A percentile compares a stretch with the other conserved stretches of the same genome.
Conservation (phyloP, 2,797 vertebrate species). For the Galago senegalensis region DNA sequence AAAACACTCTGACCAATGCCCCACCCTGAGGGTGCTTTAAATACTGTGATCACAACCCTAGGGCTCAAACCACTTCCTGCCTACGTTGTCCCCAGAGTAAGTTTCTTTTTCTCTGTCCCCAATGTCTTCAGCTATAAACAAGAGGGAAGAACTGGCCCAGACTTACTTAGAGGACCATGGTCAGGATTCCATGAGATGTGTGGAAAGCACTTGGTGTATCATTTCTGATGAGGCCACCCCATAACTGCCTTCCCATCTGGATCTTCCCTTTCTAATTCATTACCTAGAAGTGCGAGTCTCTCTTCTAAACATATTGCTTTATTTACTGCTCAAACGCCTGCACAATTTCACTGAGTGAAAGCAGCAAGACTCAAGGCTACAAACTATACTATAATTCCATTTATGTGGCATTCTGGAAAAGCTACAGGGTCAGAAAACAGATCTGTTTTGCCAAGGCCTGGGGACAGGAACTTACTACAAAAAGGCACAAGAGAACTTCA, state of each 20-base stretch:
- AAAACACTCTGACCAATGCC: rapidly evolving
- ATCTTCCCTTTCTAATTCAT: neutral
- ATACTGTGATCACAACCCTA: rapidly evolving
- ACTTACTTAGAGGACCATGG: too few relatives aligned
- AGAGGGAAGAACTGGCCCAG: too few relatives aligned
- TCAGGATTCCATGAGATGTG: rapidly evolving
- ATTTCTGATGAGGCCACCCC: neutral
- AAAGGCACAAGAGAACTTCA: neutral
- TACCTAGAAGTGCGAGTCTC: neutral
- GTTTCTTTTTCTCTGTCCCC: neutral
- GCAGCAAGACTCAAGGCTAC: neutral
- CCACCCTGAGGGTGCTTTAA: rapidly evolving
- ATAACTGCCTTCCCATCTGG: neutral
- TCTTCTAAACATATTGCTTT: rapidly evolving
- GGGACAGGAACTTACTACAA: neutral
- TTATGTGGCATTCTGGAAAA: neutral
- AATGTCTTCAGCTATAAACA: rapidly evolving
- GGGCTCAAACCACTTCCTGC: neutral
- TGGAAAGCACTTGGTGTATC: rapidly evolving
- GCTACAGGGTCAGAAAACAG: neutral
- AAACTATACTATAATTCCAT: rapidly evolving
- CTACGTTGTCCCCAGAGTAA: neutral
- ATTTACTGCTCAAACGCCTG: neutral
- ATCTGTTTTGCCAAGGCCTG: neutral
- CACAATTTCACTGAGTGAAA: neutral